Conservation (phyloP, 1,140 invertebrate genomes). For the Drosophila lini region DNA sequence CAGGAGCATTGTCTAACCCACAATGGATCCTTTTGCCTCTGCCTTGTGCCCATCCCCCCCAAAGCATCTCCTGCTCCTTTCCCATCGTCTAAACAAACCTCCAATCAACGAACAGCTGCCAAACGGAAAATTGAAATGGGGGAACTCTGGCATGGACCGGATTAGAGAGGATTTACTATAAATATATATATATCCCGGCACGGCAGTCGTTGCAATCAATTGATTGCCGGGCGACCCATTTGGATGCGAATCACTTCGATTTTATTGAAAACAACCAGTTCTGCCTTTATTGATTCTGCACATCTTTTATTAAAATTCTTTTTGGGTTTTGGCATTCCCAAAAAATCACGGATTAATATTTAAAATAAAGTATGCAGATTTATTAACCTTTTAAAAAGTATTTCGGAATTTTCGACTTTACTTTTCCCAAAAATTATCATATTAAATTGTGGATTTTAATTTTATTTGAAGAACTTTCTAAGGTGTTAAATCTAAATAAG, state of each 20-base stretch:
- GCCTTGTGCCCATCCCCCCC: neutral
- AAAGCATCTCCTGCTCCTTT: too few species aligned
- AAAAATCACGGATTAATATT: too few species aligned
- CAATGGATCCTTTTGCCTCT: slow-evolving; percentile 45
- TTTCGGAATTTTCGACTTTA: too few species aligned
- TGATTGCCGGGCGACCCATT: slow-evolving; percentile 19
- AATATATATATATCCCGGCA: neutral
- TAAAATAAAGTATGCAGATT: too few species aligned
- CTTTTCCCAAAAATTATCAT: too few species aligned
- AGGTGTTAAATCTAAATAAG: too few species aligned
- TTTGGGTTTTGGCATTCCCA: too few species aligned
- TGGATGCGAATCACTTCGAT: neutral
- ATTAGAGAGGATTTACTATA: slow-evolving; percentile 20
- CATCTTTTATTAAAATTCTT: too few species aligned
- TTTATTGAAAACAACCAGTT: neutral
- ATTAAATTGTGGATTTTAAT: too few species aligned
- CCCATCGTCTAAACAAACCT: slow-evolving; percentile 5
- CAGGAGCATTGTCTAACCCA: slow-evolving; percentile 62
- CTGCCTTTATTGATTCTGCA: too few species aligned
- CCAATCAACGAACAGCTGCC: slow-evolving; percentile 24
- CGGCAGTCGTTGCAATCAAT: slow-evolving; percentile 17
- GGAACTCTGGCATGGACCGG: slow-evolving; percentile 12
- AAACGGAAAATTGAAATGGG: slow-evolving; percentile 34
- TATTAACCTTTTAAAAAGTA: too few species aligned
- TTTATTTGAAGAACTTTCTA: too few species aligned